These are phyloP conservation scores for Pollimyrus isidori DNA, from an alignment of 2,113 vertebrate genomes.

Conservation along the genomic window DNA sequence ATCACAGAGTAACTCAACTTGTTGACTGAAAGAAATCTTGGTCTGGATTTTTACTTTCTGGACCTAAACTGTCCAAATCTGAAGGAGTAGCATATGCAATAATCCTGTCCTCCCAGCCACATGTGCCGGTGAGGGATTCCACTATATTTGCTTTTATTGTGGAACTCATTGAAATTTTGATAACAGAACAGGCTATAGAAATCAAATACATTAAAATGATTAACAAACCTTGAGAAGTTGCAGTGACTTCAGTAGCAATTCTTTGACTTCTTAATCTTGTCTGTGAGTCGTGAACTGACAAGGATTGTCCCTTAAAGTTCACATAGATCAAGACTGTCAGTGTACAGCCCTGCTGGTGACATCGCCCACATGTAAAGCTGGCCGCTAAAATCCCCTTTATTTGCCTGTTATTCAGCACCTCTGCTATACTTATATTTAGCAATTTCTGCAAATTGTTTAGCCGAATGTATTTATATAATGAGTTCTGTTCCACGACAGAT, in stretches of 20 bases:
- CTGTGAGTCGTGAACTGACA: background rate
- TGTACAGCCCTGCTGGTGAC: too few relatives aligned
- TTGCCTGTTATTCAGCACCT: background rate
- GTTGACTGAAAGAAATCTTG: too few relatives aligned
- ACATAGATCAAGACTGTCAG: too few relatives aligned
- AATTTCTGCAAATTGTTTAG: too few relatives aligned
- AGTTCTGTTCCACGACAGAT: background rate
- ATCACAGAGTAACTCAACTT: too few relatives aligned
- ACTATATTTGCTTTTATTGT: background rate
- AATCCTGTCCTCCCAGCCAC: background rate
- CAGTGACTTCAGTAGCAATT: background rate
- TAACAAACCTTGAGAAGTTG: background rate
- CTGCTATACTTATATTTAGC: background rate
- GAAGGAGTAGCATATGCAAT: background rate
- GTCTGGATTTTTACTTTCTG: too few relatives aligned
- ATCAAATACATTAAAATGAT: background rate
- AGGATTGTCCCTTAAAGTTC: background rate
- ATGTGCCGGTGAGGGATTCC: background rate
- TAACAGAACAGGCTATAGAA: background rate
- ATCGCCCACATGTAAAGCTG: background rate
- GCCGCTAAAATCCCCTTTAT: background rate
- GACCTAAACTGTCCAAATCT: too few relatives aligned
- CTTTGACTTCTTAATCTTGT: background rate
- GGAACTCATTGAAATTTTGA: background rate
- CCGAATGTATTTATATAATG: too few relatives aligned